A percentile compares a stretch with the other conserved stretches of the same genome.
Evolutionary conservation across 2,888 invertebrate species (phyloP).

Genomic region (Tromatobia lineatoria): DNA sequence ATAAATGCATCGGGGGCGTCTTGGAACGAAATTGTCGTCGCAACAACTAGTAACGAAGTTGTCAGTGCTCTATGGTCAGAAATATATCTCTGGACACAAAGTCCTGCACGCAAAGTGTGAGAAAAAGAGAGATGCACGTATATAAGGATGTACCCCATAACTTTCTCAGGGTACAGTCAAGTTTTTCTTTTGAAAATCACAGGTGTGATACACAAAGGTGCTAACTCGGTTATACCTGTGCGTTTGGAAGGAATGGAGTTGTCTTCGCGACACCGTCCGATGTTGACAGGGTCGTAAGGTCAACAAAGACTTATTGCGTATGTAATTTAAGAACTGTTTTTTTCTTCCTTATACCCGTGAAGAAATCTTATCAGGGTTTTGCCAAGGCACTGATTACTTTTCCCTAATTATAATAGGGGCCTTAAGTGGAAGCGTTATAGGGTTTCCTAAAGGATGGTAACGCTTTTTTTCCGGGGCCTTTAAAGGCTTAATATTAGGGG

Average conservation of each 20-base stretch:
- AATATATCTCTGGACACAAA: conserved; percentile 21
- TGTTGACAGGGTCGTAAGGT: conserved; percentile 50
- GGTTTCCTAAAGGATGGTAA: too few relatives aligned
- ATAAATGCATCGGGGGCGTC: conserved; percentile 51
- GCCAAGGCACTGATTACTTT: too few relatives aligned
- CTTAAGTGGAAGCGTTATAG: too few relatives aligned
- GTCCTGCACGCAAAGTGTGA: conserved; percentile 27
- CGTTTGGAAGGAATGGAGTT: conserved; percentile 54
- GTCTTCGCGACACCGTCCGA: conserved; percentile 24
- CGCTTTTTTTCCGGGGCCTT: too few relatives aligned
- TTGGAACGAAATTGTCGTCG: conserved; percentile 61
- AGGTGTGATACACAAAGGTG: conserved; percentile 56
- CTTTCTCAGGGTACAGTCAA: conserved; percentile 52
- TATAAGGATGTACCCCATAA: conserved; percentile 12
- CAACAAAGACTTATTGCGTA: conserved; percentile 2
- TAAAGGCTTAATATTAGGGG: too few relatives aligned
- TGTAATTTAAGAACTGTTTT: not conserved
- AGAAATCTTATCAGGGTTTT: too few relatives aligned
- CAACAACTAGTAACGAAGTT: conserved; percentile 61
- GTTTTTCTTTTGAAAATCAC: conserved; percentile 65
- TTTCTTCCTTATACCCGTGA: not conserved
- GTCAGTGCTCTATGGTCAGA: conserved; percentile 49
- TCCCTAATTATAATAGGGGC: too few relatives aligned
- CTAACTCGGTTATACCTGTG: conserved; percentile 38
- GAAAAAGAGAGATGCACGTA: conserved; percentile 23